These are phyloP conservation scores for Drosophila parabipectinata DNA, from an alignment of 1,140 invertebrate species.

Conservation along the genomic window DNA sequence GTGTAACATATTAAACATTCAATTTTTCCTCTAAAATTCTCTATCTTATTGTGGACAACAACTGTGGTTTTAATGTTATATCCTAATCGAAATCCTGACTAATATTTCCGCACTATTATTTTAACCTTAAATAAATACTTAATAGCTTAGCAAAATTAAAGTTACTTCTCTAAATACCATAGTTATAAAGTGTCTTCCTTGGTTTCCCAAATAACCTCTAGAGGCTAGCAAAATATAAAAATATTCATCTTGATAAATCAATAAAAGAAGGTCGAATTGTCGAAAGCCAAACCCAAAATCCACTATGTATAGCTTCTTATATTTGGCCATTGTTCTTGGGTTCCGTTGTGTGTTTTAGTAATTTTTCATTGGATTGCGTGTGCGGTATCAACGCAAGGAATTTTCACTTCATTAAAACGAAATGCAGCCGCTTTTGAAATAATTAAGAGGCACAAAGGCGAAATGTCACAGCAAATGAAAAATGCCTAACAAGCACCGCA, in stretches of 20 bases:
- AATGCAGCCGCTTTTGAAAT: slow-evolving; percentile 81
- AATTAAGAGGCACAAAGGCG: slow-evolving; percentile 81
- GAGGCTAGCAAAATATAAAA: background rate
- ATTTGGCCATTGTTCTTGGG: slow-evolving; percentile 41
- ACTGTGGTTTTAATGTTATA: too few species aligned
- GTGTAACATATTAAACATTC: too few species aligned
- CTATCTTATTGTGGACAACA: too few species aligned
- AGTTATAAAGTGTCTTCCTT: background rate
- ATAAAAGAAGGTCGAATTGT: slow-evolving; percentile 19
- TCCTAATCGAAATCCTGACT: too few species aligned
- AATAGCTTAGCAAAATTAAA: too few species aligned
- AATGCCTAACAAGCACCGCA: slow-evolving; percentile 71
- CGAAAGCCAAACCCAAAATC: slow-evolving; percentile 32
- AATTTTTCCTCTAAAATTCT: too few species aligned
- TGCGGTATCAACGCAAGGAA: slow-evolving; percentile 74
- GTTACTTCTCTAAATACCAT: too few species aligned
- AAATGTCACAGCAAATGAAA: slow-evolving; percentile 81
- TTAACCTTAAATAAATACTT: too few species aligned
- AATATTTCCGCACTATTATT: too few species aligned
- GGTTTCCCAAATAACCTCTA: background rate
- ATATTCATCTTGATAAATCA: slow-evolving; percentile 25
- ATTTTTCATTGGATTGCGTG: slow-evolving; percentile 70
- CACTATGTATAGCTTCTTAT: slow-evolving; percentile 20
- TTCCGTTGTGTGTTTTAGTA: slow-evolving; percentile 38
- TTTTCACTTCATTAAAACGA: slow-evolving; percentile 84